Conservation (phyloP, 1,140 invertebrate species). For the Drosophila busckii region DNA sequence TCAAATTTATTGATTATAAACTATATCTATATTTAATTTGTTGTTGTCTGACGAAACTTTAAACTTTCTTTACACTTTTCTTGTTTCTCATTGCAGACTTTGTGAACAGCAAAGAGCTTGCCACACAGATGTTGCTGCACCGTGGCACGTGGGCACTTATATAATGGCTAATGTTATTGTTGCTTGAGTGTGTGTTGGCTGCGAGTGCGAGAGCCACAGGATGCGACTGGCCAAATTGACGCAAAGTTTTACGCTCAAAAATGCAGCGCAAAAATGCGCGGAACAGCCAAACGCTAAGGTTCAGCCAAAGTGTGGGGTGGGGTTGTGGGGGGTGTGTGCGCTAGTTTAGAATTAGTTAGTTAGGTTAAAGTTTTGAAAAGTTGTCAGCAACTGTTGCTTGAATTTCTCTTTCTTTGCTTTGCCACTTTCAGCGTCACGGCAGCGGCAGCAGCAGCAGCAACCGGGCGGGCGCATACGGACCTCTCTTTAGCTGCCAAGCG, state of each 20-base stretch:
- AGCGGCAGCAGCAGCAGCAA: conserved; percentile 48
- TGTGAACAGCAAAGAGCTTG: not conserved
- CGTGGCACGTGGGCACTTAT: conserved; percentile 10
- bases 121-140: conserved; percentile 3
- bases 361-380: no score
- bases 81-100: no score
- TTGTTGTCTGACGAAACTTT: no score
- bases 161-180: no score
- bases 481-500: conserved; percentile 15
- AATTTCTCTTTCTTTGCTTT: not conserved
- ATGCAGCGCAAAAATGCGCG: conserved; percentile 51
- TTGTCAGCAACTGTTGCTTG: not conserved
- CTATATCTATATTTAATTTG: no score
- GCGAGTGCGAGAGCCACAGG: no score
- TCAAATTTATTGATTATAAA: not conserved
- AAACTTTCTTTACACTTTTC: no score
- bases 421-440: conserved; percentile 45
- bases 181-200: conserved; percentile 35
- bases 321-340: not conserved
- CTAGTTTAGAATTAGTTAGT: no score
- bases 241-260: conserved; percentile 57
- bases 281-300: conserved; percentile 52
- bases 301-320: conserved; percentile 6
- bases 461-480: conserved; percentile 37
- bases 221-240: conserved; percentile 72